Percentiles rank a stretch among this genome's conserved stretches.
These are phyloP conservation scores for Polyommatus icarus DNA, from an alignment of 2,888 invertebrate species.

Conservation along the genomic window DNA sequence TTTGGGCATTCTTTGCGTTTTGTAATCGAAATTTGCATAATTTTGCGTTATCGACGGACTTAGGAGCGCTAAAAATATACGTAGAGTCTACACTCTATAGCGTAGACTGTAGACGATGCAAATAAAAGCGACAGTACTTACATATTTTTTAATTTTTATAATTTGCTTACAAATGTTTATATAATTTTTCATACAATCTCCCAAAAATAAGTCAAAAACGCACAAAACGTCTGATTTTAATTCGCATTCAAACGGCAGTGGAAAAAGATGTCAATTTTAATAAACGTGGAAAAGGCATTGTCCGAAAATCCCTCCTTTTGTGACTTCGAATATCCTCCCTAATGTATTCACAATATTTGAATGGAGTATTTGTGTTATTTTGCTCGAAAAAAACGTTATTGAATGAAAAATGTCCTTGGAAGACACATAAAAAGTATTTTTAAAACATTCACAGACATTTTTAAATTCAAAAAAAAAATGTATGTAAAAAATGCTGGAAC, in stretches of 20 bases:
- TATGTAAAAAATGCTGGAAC: background rate
- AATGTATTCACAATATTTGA: constrained; percentile 18
- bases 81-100: background rate
- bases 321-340: constrained; percentile 56
- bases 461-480: background rate
- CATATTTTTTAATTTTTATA: background rate
- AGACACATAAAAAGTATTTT: background rate
- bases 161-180: too few relatives aligned
- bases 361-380: background rate
- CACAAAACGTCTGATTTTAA: constrained; percentile 6
- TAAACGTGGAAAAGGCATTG: constrained; percentile 65
- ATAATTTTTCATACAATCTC: too few relatives aligned
- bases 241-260: background rate
- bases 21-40: background rate
- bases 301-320: constrained; percentile 58
- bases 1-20: background rate
- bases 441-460: background rate
- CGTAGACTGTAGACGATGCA: background rate
- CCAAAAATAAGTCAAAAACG: background rate
- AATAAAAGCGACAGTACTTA: background rate
- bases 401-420: background rate
- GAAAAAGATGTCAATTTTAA: constrained; percentile 65
- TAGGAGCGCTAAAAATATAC: too few relatives aligned
- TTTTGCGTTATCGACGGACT: background rate
- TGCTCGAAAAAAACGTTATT: background rate